Evolutionary conservation across 2,113 vertebrate species (phyloP).

Genomic region (Podarcis cretensis): DNA sequence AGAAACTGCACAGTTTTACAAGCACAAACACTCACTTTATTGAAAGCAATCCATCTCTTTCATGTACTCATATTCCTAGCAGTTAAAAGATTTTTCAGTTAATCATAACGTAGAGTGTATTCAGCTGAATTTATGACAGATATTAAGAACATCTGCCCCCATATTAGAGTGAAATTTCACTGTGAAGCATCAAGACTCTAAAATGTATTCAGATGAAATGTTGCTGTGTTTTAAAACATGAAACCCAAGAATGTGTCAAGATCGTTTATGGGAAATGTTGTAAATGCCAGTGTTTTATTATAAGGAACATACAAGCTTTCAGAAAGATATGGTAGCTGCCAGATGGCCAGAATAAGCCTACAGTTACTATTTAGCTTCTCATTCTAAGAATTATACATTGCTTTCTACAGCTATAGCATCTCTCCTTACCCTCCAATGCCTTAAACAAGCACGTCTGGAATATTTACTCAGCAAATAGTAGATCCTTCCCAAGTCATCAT

Average conservation of each 20-base stretch:
- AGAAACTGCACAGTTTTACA: conserved; percentile 43
- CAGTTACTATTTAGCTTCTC: conserved; percentile 32
- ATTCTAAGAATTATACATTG: neutral
- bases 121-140: conserved; percentile 52
- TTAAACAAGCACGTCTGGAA: neutral
- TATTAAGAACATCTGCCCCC: conserved; percentile 55
- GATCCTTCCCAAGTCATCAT: neutral
- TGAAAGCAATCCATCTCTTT: conserved; percentile 44
- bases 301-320: conserved; percentile 27
- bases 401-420: neutral
- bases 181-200: conserved; percentile 56
- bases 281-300: conserved; percentile 34
- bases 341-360: conserved; percentile 16
- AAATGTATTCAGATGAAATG: conserved; percentile 47
- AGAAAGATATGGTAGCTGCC: conserved; percentile 22
- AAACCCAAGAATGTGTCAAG: conserved; percentile 57
- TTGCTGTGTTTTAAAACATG: conserved; percentile 50
- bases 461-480: neutral
- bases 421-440: neutral
- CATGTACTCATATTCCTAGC: conserved; percentile 6
- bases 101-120: conserved; percentile 53
- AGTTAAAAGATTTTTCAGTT: conserved; percentile 48
- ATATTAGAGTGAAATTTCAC: conserved; percentile 32
- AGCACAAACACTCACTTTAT: conserved; percentile 42
- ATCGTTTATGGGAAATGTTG: conserved; percentile 34